A percentile compares a stretch with the other conserved stretches of the same genome.
phyloP scores from a whole-genome alignment of 2,113 vertebrate genomes.

The Oceanites oceanicus region DNA sequence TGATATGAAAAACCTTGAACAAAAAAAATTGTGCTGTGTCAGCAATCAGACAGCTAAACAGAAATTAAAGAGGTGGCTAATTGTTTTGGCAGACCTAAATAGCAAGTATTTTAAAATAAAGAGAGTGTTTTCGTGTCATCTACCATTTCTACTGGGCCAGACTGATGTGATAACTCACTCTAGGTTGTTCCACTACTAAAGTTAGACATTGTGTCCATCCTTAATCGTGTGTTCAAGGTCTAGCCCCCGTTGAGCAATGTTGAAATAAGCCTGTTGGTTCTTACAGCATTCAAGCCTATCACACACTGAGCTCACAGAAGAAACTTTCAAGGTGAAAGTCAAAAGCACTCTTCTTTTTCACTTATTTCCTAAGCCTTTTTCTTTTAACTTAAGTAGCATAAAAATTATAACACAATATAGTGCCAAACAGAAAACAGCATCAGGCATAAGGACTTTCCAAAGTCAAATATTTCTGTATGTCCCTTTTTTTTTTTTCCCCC shows the following conservation, averaged over 20 bases:
- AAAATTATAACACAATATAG: background rate
- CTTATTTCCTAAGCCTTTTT: background rate
- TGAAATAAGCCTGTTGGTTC: background rate
- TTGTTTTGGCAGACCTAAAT: background rate
- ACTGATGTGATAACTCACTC: background rate
- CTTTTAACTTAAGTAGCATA: background rate
- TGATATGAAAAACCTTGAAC: constrained; percentile 6
- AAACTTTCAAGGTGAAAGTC: background rate
- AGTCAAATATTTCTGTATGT: background rate
- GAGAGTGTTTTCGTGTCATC: background rate
- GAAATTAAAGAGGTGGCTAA: background rate
- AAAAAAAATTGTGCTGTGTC: background rate
- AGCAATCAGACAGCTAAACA: constrained; percentile 22
- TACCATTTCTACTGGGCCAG: background rate
- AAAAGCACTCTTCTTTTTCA: background rate
- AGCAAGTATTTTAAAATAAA: background rate
- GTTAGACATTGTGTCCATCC: background rate
- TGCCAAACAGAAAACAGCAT: background rate
- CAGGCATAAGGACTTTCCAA: background rate
- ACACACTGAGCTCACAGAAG: background rate
- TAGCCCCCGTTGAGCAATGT: background rate
- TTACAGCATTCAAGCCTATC: background rate
- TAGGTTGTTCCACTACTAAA: background rate
- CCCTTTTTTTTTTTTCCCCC: no score
- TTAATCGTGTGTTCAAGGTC: background rate